phyloP scores from a whole-genome alignment of 2,888 invertebrate genomes.

The Spisula subtruncata region DNA sequence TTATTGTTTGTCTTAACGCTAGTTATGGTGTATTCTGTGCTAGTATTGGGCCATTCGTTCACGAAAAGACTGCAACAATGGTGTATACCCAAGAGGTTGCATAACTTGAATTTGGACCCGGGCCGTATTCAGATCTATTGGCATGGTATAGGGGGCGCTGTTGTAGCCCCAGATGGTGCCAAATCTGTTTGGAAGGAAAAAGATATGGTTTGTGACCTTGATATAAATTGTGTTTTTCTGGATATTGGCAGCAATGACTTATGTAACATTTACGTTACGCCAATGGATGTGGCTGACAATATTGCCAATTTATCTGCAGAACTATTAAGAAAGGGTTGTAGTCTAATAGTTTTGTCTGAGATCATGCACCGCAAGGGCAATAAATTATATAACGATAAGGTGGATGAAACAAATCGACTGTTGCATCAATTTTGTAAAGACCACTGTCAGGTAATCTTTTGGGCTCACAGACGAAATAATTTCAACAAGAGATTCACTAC shows the following conservation, averaged over 20 bases:
- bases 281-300: background rate
- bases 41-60: background rate
- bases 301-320: background rate
- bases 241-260: background rate
- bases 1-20: too few species aligned
- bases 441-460: background rate
- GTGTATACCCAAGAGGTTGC: background rate
- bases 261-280: background rate
- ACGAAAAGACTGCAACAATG: background rate
- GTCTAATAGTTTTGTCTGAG: background rate
- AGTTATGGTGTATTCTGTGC: background rate
- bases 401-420: background rate
- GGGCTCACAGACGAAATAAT: background rate
- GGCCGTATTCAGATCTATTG: background rate
- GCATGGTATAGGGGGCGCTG: background rate
- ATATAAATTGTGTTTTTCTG: background rate
- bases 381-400: background rate
- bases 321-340: background rate
- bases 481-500: background rate
- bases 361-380: background rate
- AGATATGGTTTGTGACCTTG: background rate
- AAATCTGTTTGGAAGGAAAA: background rate
- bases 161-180: background rate
- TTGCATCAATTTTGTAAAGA: background rate
- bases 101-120: background rate